These are phyloP conservation scores for Dolichomitus sp. DNA, from an alignment of 2,888 invertebrate genomes.

Conservation along the genomic window DNA sequence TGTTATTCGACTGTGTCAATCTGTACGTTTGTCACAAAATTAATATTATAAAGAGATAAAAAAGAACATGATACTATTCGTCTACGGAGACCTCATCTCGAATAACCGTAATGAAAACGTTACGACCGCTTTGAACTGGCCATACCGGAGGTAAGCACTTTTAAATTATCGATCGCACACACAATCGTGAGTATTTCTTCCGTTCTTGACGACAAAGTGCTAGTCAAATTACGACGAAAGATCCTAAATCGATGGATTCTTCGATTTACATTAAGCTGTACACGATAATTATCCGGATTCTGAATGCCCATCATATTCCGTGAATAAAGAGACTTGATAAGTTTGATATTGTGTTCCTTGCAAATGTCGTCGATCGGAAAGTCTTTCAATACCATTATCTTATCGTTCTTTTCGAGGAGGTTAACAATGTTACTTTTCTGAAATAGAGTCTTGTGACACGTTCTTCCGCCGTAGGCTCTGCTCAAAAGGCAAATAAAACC, in stretches of 20 bases:
- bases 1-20: neutral
- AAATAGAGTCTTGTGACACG: slow-evolving; percentile 70
- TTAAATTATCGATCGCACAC: slow-evolving; percentile 47
- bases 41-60: neutral
- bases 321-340: slow-evolving; percentile 65
- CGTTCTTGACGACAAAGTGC: neutral
- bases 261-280: slow-evolving; percentile 42
- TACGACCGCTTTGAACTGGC: neutral
- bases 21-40: neutral
- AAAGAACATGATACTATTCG: neutral
- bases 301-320: slow-evolving; percentile 8
- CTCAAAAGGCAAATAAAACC: slow-evolving; percentile 71
- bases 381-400: slow-evolving; percentile 74
- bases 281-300: neutral
- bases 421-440: slow-evolving; percentile 47
- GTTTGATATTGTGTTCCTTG: slow-evolving; percentile 33
- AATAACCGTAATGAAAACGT: neutral
- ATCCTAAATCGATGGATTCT: slow-evolving; percentile 23
- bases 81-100: neutral
- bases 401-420: slow-evolving; percentile 35
- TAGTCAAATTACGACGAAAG: slow-evolving; percentile 35
- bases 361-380: slow-evolving; percentile 74
- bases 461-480: slow-evolving; percentile 69
- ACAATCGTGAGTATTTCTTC: slow-evolving; percentile 37
- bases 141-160: neutral